Evolutionary conservation across 2,888 invertebrate species (phyloP), one percentile per base, ranked within the genome.

Genomic region (Siphlonurus alternatus): DNA sequence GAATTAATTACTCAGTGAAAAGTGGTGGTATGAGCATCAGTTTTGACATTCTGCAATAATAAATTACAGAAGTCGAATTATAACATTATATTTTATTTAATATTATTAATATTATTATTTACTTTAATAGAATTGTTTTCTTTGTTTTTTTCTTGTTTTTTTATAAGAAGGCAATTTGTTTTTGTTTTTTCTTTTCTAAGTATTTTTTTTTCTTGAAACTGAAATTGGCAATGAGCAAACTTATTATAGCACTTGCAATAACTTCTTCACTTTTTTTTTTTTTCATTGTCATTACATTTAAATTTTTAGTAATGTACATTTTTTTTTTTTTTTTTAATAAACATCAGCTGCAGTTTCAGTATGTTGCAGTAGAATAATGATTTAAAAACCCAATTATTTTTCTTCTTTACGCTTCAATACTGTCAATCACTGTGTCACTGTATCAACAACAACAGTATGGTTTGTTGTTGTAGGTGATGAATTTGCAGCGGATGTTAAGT

Each of bases 91-190:
- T 38, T 38, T 10, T 38, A 38, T 38, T 10, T 38, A 38, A 38
- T 38, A n/a, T n/a, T n/a, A n/a, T n/a, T n/a, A n/a, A n/a, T n/a
- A n/a, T n/a, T n/a, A n/a, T n/a, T n/a, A n/a, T n/a, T n/a, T n/a
- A n/a, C n/a, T n/a, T n/a, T 38, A 38, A 38, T 38, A 38, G 38
- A 38, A 38, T 38, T 38, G 38, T n/a, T 51, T n/a, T 51, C 53
- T 10, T 51, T n/a, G 56, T 56, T 20, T 56, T 56, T 56, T 56
- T 56, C 56, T 56, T 22, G 60, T 61, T 61, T 65, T n/a, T 53
- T 65, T 64, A 22, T 64, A 62, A 64, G 65, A 66, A 66, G 66
- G 65, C 66, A 66, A 64, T 66, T 64, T 64, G 65, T 63, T 66
- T 66, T 64, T 25, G 63, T 65, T 66, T 54, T 63, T 25, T 64